phyloP scores from a whole-genome alignment of 2,888 invertebrate genomes.

The Andrena haemorrhoa region DNA sequence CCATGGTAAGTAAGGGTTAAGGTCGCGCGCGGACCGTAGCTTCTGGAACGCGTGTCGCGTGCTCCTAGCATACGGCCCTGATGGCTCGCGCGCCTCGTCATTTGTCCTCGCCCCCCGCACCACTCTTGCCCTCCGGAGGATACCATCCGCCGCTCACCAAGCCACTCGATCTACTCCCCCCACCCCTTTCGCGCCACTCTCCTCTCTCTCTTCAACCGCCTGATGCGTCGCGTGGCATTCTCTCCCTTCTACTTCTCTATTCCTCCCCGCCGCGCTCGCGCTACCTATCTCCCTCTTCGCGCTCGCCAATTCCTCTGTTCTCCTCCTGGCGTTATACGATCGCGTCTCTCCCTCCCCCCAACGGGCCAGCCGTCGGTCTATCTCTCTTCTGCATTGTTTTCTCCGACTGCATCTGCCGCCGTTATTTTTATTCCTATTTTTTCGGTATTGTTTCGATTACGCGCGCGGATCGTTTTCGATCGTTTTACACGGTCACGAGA shows the following conservation, averaged over 20 bases:
- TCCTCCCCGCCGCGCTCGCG: not conserved
- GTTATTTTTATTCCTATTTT: constrained; percentile 6
- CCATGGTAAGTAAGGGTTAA: constrained; percentile 40
- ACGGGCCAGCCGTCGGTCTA: not conserved
- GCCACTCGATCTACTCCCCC: constrained; percentile 61
- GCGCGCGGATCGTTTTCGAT: constrained; percentile 17
- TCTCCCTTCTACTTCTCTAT: constrained; percentile 58
- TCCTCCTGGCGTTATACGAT: constrained; percentile 37
- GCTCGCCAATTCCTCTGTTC: constrained; percentile 9
- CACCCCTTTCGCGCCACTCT: constrained; percentile 39
- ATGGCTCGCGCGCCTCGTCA: constrained; percentile 72
- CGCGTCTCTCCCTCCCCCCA: constrained; percentile 29
- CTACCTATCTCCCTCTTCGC: constrained; percentile 25
- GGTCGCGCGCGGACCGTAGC: constrained; percentile 37
- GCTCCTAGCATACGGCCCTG: constrained; percentile 72
- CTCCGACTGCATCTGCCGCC: constrained; percentile 32
- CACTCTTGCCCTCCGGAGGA: constrained; percentile 25
- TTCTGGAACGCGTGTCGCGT: constrained; percentile 68
- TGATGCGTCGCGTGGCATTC: constrained; percentile 63
- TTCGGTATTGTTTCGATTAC: not conserved
- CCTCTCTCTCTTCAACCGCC: constrained; percentile 56
- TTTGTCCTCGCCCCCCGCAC: constrained; percentile 67
- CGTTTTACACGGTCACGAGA: constrained; percentile 2
- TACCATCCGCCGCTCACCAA: constrained; percentile 44
- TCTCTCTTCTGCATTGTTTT: constrained; percentile 30